A percentile compares a stretch with the other conserved stretches of the same genome.
phyloP scores from a whole-genome alignment of 2,113 vertebrate species.

The Gobius niger region DNA sequence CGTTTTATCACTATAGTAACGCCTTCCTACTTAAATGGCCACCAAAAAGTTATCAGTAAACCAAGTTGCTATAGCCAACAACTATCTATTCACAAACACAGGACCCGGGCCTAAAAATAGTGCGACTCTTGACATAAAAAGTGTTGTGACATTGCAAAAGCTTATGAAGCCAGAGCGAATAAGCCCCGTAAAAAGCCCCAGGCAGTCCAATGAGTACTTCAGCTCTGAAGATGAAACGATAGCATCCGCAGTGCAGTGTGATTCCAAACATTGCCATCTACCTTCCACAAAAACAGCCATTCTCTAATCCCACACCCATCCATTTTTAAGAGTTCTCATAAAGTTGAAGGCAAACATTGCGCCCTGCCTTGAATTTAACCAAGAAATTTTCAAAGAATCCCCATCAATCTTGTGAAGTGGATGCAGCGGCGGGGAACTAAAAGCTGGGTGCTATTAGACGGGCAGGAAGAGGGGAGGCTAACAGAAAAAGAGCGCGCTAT shows the following conservation, averaged over 20 bases:
- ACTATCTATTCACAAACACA: background rate
- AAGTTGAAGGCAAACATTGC: constrained; percentile 37
- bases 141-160: background rate
- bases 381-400: constrained; percentile 44
- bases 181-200: background rate
- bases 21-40: background rate
- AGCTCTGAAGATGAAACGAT: constrained; percentile 1
- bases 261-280: constrained; percentile 4
- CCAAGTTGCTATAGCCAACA: background rate
- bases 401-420: constrained; percentile 36
- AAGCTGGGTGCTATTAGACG: constrained; percentile 13
- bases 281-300: constrained; percentile 28
- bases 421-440: constrained; percentile 19
- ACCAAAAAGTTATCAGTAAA: background rate
- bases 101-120: background rate
- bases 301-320: constrained; percentile 35
- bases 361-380: constrained; percentile 42
- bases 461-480: background rate
- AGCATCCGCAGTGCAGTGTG: constrained; percentile 5
- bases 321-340: constrained; percentile 37
- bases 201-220: constrained; percentile 1
- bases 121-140: constrained; percentile 1
- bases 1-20: too few relatives aligned
- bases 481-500: constrained; percentile 5
- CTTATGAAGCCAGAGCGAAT: constrained; percentile 1